Conservation (phyloP, 2,797 vertebrate species). For the Caiman crocodilus region DNA sequence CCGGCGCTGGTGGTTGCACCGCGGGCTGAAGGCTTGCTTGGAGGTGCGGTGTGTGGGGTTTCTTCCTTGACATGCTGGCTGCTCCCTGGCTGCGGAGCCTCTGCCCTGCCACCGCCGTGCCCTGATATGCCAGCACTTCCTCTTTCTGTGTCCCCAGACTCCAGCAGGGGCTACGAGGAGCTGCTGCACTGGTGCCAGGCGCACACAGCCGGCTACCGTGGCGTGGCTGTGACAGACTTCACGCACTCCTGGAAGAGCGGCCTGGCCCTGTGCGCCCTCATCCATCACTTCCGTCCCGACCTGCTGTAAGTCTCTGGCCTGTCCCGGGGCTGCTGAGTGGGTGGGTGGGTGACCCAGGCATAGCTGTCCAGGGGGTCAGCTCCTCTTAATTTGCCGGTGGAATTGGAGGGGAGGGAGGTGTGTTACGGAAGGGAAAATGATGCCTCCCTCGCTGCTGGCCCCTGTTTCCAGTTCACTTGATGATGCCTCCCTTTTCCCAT, state of each 20-base stretch:
- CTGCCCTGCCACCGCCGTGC: not conserved
- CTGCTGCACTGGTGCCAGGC: conserved; percentile 92
- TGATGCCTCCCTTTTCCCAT: no score
- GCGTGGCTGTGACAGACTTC: conserved; percentile 85
- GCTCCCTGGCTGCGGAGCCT: not conserved
- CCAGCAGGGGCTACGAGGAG: conserved; percentile 79
- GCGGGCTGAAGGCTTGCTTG: accelerated
- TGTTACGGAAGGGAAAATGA: no score
- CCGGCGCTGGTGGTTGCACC: not conserved
- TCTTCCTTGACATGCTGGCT: not conserved
- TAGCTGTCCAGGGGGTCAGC: no score
- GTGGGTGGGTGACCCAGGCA: not conserved
- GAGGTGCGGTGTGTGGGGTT: not conserved
- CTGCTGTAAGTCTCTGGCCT: conserved; percentile 87
- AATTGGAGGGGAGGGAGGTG: no score
- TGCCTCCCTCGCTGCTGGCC: no score
- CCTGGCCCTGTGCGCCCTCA: conserved; percentile 90
- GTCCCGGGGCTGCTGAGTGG: not conserved
- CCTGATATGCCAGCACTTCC: not conserved
- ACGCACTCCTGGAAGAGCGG: conserved; percentile 91
- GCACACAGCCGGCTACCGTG: conserved; percentile 84
- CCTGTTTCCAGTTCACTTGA: no score
- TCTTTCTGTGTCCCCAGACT: conserved; percentile 68
- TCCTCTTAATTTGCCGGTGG: no score
- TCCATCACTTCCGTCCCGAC: conserved; percentile 88